These are phyloP conservation scores for Lasioglossum oenotherae DNA, from an alignment of 2,888 invertebrate species.

Conservation along the genomic window DNA sequence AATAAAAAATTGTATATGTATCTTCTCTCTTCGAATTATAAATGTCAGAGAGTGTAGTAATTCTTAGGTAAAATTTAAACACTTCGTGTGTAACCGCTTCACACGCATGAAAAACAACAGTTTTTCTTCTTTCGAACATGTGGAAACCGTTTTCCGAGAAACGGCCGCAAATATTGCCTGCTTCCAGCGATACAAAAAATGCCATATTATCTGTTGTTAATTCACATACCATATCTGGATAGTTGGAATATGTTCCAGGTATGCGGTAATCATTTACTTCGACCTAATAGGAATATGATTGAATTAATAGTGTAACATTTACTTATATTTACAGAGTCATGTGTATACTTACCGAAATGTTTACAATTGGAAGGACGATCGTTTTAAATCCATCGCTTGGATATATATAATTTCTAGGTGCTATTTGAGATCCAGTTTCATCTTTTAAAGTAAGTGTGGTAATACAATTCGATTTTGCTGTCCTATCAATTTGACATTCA, in stretches of 20 bases:
- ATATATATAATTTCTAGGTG: slow-evolving; percentile 89
- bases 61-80: slow-evolving; percentile 63
- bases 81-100: slow-evolving; percentile 60
- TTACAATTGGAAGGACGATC: slow-evolving; percentile 85
- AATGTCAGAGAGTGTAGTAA: slow-evolving; percentile 75
- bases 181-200: slow-evolving; percentile 90
- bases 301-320: slow-evolving; percentile 26
- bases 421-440: slow-evolving; percentile 81
- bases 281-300: slow-evolving; percentile 69
- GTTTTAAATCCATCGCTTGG: slow-evolving; percentile 86
- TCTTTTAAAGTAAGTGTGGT: slow-evolving; percentile 85
- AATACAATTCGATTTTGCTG: slow-evolving; percentile 83
- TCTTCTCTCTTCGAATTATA: slow-evolving; percentile 53
- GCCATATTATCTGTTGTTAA: slow-evolving; percentile 86
- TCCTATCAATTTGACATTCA: slow-evolving; percentile 66
- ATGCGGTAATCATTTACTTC: slow-evolving; percentile 55
- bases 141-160: slow-evolving; percentile 93
- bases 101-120: slow-evolving; percentile 74
- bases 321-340: slow-evolving; percentile 39
- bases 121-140: slow-evolving; percentile 79
- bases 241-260: slow-evolving; percentile 66
- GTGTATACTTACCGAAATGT: slow-evolving; percentile 85
- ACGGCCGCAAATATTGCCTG: slow-evolving; percentile 85
- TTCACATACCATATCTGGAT: slow-evolving; percentile 79
- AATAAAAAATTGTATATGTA: neutral